Evolutionary conservation across 2,113 vertebrate genomes (phyloP).

Genomic region (Drymodes brunneopygia): DNA sequence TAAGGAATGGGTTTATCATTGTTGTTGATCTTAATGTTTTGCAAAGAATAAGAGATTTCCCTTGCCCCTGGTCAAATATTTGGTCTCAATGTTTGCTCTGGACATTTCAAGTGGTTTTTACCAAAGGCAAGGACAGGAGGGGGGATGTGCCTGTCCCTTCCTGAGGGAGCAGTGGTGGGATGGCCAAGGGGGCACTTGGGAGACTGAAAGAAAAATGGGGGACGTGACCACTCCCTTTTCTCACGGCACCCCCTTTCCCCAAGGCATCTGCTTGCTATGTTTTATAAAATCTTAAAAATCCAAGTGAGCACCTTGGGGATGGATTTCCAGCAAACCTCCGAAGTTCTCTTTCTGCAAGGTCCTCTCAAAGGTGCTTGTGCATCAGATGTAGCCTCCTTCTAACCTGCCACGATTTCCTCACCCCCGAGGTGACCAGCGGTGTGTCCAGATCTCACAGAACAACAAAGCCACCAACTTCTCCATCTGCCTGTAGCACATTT

Average conservation of each 20-base stretch:
- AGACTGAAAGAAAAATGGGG: background rate
- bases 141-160: background rate
- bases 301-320: rapidly evolving
- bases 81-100: background rate
- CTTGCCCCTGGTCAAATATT: background rate
- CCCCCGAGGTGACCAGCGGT: too few species aligned
- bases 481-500: background rate
- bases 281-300: background rate
- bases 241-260: background rate
- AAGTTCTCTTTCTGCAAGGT: background rate
- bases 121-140: background rate
- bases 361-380: background rate
- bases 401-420: rapidly evolving
- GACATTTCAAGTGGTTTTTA: rapidly evolving
- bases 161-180: rapidly evolving
- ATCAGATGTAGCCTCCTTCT: background rate
- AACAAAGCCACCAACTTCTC: background rate
- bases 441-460: background rate
- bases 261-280: background rate
- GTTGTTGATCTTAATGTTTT: background rate
- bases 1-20: background rate
- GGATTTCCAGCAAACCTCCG: background rate
- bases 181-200: background rate
- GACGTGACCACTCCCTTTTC: background rate
- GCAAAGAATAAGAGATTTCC: background rate